phyloP scores from a whole-genome alignment of 2,888 invertebrate species.

The Loripinus fragilis region DNA sequence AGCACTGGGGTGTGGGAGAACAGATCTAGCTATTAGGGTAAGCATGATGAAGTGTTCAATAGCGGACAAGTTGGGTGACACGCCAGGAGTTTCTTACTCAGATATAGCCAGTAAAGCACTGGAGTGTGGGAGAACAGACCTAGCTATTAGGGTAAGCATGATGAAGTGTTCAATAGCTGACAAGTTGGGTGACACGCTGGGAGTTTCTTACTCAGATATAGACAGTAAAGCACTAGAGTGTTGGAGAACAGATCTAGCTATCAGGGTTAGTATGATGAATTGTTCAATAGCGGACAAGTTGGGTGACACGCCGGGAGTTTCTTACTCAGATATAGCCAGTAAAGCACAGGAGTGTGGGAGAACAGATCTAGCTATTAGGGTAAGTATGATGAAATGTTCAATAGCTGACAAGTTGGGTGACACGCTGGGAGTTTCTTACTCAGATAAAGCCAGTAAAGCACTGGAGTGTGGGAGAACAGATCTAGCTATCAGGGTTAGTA shows the following conservation, averaged over 20 bases:
- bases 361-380: slow-evolving; percentile 95
- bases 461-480: slow-evolving; percentile 94
- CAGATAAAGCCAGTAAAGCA: slow-evolving; percentile 96
- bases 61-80: slow-evolving; percentile 93
- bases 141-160: slow-evolving; percentile 92
- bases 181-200: slow-evolving; percentile 92
- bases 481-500: slow-evolving; percentile 96
- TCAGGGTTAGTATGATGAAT: no score
- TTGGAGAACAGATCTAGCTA: slow-evolving; percentile 94
- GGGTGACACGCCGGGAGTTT: slow-evolving; percentile 92
- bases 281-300: no score
- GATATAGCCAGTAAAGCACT: slow-evolving; percentile 96
- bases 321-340: slow-evolving; percentile 96
- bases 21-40: slow-evolving; percentile 95
- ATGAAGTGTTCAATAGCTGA: no score
- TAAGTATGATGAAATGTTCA: no score
- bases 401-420: slow-evolving; percentile 94
- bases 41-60: no score
- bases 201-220: slow-evolving; percentile 97
- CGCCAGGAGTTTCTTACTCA: slow-evolving; percentile 95
- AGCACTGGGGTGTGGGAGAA: slow-evolving; percentile 94
- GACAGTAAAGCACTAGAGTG: slow-evolving; percentile 95
- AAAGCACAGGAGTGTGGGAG: slow-evolving; percentile 95
- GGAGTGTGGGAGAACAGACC: slow-evolving; percentile 92
- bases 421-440: slow-evolving; percentile 94